These are phyloP conservation scores for Limnephilus auricula DNA, from an alignment of 2,888 invertebrate species.

Conservation along the genomic window DNA sequence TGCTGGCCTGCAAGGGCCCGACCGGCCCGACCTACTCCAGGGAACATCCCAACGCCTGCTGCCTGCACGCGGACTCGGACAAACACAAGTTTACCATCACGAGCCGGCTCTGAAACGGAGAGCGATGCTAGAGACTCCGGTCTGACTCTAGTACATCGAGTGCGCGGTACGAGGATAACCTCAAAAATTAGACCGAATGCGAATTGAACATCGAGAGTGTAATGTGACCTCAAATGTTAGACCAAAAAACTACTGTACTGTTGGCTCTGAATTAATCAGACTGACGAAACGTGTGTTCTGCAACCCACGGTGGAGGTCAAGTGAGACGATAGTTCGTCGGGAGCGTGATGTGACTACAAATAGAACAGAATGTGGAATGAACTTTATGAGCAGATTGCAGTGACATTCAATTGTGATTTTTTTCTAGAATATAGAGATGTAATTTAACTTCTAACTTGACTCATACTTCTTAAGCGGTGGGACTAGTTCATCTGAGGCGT, in stretches of 20 bases:
- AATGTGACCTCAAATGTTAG: background rate
- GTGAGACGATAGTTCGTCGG: background rate
- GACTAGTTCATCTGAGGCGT: too few relatives aligned
- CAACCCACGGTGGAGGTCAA: background rate
- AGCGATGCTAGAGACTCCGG: constrained; percentile 44
- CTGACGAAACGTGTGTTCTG: background rate
- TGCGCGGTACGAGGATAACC: background rate
- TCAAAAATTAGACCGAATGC: background rate
- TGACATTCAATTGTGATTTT: too few relatives aligned
- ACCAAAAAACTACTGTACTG: too few relatives aligned
- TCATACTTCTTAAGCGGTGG: too few relatives aligned
- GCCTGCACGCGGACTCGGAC: constrained; percentile 53
- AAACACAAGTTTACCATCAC: constrained; percentile 43
- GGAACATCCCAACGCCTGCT: constrained; percentile 53
- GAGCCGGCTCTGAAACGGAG: constrained; percentile 54
- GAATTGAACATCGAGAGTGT: background rate
- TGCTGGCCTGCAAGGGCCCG: constrained; percentile 31
- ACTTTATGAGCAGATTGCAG: too few relatives aligned
- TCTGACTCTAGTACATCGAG: constrained; percentile 28
- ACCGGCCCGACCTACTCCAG: constrained; percentile 8
- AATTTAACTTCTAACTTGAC: too few relatives aligned
- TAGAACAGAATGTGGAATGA: too few relatives aligned
- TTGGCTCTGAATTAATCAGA: too few relatives aligned
- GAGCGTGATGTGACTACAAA: too few relatives aligned
- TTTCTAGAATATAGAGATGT: too few relatives aligned